Evolutionary conservation across 2,888 invertebrate species (phyloP), one percentile per base, ranked within the genome.

Genomic region (Nemotelus nigrinus): DNA sequence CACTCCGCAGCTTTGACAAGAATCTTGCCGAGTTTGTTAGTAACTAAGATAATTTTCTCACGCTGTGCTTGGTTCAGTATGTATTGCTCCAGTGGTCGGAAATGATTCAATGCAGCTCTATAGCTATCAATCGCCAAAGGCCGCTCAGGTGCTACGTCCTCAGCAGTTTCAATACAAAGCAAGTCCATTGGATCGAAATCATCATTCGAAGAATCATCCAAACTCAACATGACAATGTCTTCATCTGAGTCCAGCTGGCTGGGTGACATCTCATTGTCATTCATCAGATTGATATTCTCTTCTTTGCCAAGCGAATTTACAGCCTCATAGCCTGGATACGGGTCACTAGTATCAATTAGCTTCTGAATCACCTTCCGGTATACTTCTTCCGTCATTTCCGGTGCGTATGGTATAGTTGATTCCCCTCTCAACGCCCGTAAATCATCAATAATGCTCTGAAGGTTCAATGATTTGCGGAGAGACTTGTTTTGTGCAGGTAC

Each of bases 401-500:
- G 7, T 0, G 53, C 8, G 2, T 10, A n/a, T 7, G 53, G 53
- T 10, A 53, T 53, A 53, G n/a, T 2, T n/a, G 7, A 10, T 53
- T 53, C 53, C n/a, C 53, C 53, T 53, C 53, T 7, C 7, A n/a
- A 10, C 53, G 7, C n/a, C n/a, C 53, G 2, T 53, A 53, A n/a
- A 7, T 53, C 53, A n/a, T 53, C 53, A 53, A 53, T n/a, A 2
- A 53, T 7, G 8, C n/a, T 7, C 53, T 53, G 8, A 53, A 53
- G 7, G n/a, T 53, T n/a, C 0, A 53, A 2, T n/a, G 53, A 53
- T 53, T 53, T 53, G 7, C n/a, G 53, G 7, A 53, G 8, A 53
- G n/a, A n/a, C n/a, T 53, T n/a, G 8, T 7, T 2, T 10, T 53
- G 8, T n/a, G 0, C 53, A 2, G 2, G 81, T 65, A 82, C 68